Evolutionary conservation across 2,797 vertebrate genomes (phyloP).

Genomic region (Rhyacichthys aspro): DNA sequence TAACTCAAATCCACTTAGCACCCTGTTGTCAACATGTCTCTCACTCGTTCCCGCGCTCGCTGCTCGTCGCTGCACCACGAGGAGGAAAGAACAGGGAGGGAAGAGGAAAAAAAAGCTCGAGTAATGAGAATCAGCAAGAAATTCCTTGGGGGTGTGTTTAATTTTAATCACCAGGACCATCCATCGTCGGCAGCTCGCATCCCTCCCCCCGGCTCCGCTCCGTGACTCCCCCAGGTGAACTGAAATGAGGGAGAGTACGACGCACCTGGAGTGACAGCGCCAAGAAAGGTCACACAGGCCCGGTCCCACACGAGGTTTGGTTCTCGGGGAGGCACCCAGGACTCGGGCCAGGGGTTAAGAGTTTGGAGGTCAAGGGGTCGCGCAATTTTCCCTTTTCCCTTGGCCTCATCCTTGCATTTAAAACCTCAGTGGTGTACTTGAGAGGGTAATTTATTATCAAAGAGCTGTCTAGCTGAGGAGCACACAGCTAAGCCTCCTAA

Average conservation of each 20-base stretch:
- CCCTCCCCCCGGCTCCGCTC: conserved; percentile 9
- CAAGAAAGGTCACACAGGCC: conserved; percentile 64
- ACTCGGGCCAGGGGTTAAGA: conserved; percentile 81
- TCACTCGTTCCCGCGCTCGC: conserved; percentile 64
- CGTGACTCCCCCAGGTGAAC: conserved; percentile 50
- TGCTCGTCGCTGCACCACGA: conserved; percentile 38
- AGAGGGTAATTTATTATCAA: conserved; percentile 81
- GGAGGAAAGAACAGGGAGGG: conserved; percentile 34
- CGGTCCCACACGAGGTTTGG: conserved; percentile 63
- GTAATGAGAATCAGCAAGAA: conserved; percentile 68
- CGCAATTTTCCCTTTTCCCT: conserved; percentile 77
- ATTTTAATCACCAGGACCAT: conserved; percentile 82
- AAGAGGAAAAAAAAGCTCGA: conserved; percentile 48
- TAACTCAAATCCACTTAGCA: conserved; percentile 89
- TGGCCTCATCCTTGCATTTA: conserved; percentile 72
- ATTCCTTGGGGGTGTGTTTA: conserved; percentile 74
- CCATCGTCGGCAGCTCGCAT: conserved; percentile 68
- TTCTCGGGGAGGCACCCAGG: conserved; percentile 69
- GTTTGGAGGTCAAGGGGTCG: conserved; percentile 79
- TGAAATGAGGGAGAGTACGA: conserved; percentile 51
- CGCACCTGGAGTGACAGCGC: conserved; percentile 59
- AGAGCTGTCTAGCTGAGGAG: conserved; percentile 53
- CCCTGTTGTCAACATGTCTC: conserved; percentile 81
- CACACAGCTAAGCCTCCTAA: conserved; percentile 47
- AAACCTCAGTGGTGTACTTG: conserved; percentile 80